Evolutionary conservation across 2,113 vertebrate genomes (phyloP).

Genomic region (Orientallactaga bullata): DNA sequence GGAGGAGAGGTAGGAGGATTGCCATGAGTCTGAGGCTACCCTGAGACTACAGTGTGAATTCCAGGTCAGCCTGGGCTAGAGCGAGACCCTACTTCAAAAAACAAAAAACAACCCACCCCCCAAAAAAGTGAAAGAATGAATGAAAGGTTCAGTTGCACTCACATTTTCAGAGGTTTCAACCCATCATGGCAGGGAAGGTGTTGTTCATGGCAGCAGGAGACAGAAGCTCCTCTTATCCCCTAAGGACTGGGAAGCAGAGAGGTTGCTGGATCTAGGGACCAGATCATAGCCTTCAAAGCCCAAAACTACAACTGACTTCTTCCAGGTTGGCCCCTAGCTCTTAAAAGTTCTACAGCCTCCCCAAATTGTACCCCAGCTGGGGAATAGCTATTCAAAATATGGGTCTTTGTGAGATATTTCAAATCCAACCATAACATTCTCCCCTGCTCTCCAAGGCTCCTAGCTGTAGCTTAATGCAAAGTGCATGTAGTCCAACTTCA

Average conservation of each 20-base stretch:
- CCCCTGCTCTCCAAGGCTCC: not conserved
- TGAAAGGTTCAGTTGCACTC: too few species aligned
- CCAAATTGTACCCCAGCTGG: too few species aligned
- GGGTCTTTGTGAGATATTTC: not conserved
- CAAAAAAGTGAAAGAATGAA: too few species aligned
- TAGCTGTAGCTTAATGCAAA: not conserved
- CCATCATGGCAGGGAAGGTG: too few species aligned
- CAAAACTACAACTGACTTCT: too few species aligned
- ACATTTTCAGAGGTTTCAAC: too few species aligned
- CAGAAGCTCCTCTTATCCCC: not conserved
- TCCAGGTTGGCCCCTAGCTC: not conserved
- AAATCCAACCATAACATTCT: not conserved
- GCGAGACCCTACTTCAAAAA: too few species aligned
- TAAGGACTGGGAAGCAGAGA: not conserved
- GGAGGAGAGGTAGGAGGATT: too few species aligned
- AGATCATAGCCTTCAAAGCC: not conserved
- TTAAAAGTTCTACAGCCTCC: not conserved
- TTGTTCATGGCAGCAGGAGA: not conserved
- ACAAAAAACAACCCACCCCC: too few species aligned
- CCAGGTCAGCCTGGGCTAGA: too few species aligned
- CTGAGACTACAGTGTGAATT: too few species aligned
- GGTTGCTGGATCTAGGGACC: not conserved
- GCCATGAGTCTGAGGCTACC: too few species aligned
- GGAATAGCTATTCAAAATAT: not conserved
- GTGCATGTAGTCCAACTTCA: not conserved